Percentiles rank a stretch among this genome's conserved stretches.
Conservation (phyloP, 2,113 vertebrate species). For the Percopsis transmontana region DNA sequence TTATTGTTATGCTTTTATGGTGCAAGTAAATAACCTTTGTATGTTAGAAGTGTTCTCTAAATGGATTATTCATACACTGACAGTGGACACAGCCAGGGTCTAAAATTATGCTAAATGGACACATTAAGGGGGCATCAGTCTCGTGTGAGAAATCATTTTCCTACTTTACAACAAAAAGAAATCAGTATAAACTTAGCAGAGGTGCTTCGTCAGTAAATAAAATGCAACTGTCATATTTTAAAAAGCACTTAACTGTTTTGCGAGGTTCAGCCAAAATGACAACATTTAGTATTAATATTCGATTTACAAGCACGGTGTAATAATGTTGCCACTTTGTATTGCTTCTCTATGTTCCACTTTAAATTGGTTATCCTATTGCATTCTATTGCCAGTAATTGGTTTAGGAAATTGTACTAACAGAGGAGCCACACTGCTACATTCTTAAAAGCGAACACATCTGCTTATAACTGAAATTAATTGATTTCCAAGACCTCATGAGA, state of each 20-base stretch:
- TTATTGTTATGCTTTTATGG: too few relatives aligned
- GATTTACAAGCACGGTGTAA: constrained; percentile 60
- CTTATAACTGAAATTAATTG: constrained; percentile 6
- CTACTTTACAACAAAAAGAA: constrained; percentile 27
- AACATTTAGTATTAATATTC: constrained; percentile 68
- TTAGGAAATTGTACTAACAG: constrained; percentile 56
- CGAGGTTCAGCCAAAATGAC: constrained; percentile 52
- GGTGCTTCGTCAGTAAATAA: not conserved
- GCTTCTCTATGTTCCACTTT: constrained; percentile 61
- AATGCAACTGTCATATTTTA: not conserved
- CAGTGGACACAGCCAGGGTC: constrained; percentile 48
- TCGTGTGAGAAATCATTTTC: constrained; percentile 37
- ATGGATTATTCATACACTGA: constrained; percentile 20
- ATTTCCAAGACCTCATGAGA: not conserved
- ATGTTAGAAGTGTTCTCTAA: constrained; percentile 15
- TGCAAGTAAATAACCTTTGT: not conserved
- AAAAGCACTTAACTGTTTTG: constrained; percentile 44
- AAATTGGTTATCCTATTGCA: constrained; percentile 58
- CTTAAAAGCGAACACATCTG: constrained; percentile 40
- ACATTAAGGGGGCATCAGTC: constrained; percentile 56
- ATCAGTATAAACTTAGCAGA: constrained; percentile 7
- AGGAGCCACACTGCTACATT: constrained; percentile 34
- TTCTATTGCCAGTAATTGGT: constrained; percentile 67
- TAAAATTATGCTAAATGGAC: constrained; percentile 57
- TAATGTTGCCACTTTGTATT: constrained; percentile 61